Evolutionary conservation across 2,113 vertebrate species (phyloP).

Genomic region (Austrofundulus limnaeus): DNA sequence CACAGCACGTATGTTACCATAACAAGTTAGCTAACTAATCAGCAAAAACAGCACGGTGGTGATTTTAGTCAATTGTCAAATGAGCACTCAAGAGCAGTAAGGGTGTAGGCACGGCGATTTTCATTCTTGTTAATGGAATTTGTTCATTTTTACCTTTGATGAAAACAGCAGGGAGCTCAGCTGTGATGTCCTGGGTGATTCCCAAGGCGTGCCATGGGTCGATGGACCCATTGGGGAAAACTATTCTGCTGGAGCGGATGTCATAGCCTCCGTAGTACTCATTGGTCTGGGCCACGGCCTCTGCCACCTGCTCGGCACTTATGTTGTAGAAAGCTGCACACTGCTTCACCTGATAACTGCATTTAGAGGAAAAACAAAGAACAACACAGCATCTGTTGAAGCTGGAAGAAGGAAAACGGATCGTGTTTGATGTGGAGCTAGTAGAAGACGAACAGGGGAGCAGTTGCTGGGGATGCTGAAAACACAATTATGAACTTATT

Average conservation of each 20-base stretch:
- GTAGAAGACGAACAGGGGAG: not conserved
- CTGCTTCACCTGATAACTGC: constrained; percentile 64
- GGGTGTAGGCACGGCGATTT: not conserved
- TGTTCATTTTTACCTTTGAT: constrained; percentile 61
- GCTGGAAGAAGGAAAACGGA: not conserved
- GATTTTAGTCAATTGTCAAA: too few relatives aligned
- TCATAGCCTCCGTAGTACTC: constrained; percentile 70
- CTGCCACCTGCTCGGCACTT: constrained; percentile 52
- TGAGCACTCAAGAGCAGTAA: too few relatives aligned
- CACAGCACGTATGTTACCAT: too few relatives aligned
- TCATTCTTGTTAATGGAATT: constrained; percentile 1
- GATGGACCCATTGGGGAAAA: constrained; percentile 76
- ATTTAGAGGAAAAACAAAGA: not conserved
- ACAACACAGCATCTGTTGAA: not conserved
- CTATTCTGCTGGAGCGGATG: constrained; percentile 60
- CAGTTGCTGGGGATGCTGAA: not conserved
- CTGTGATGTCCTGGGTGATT: constrained; percentile 63
- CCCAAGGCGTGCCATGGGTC: constrained; percentile 75
- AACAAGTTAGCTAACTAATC: too few relatives aligned
- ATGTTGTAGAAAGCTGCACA: constrained; percentile 67
- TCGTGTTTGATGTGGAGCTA: not conserved
- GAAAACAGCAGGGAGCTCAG: constrained; percentile 71
- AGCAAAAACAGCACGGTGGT: too few relatives aligned
- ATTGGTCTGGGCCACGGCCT: constrained; percentile 67
- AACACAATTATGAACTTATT: constrained; percentile 10